Percentiles rank a stretch among this genome's conserved stretches.
Conservation (phyloP, 2,888 invertebrate genomes). For the Idaea aversata region DNA sequence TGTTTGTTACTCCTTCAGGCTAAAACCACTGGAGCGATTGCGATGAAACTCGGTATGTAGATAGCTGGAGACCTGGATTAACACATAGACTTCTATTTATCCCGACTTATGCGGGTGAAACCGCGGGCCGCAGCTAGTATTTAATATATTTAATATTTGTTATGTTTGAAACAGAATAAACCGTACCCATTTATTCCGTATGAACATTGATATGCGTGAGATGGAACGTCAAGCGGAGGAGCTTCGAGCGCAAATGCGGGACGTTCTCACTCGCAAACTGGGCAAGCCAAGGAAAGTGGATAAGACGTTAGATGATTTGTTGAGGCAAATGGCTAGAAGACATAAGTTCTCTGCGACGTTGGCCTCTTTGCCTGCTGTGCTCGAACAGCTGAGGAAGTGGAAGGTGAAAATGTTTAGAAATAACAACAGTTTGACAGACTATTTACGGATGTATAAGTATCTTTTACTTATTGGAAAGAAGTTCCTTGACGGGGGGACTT, state of each 20-base stretch:
- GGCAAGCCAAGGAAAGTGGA: conserved; percentile 66
- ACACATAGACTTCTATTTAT: no score
- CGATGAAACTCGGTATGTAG: no score
- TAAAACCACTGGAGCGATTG: no score
- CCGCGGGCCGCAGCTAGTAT: no score
- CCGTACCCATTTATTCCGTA: conserved; percentile 83
- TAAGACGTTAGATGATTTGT: conserved; percentile 62
- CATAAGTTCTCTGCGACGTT: conserved; percentile 62
- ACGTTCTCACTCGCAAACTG: conserved; percentile 64
- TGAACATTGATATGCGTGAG: conserved; percentile 84
- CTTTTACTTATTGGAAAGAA: not conserved
- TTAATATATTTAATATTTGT: no score
- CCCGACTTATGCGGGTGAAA: no score
- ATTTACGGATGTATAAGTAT: conserved; percentile 9
- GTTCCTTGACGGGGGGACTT: no score
- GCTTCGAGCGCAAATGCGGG: conserved; percentile 76
- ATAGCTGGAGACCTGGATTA: no score
- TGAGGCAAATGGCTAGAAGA: conserved; percentile 63
- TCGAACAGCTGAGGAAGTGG: conserved; percentile 58
- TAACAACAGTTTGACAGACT: no score
- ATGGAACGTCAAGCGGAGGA: conserved; percentile 82
- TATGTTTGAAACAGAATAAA: conserved; percentile 77
- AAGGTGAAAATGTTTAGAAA: conserved; percentile 41
- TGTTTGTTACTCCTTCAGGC: no score
- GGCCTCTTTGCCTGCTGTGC: conserved; percentile 49